Evolutionary conservation across 2,888 invertebrate genomes (phyloP).

Genomic region (Drosophila subsilvestris): DNA sequence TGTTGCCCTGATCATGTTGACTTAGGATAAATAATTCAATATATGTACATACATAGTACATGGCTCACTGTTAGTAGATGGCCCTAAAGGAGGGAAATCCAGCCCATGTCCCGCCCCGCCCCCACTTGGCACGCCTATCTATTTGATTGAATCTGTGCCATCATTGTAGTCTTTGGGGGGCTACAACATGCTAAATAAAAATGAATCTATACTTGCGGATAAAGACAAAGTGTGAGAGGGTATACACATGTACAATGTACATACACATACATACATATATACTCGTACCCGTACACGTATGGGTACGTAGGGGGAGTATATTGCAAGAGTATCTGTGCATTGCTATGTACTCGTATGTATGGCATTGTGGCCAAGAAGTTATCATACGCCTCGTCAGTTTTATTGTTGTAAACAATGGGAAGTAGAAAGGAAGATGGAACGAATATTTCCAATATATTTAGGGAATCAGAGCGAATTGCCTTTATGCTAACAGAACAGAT

Average conservation of each 20-base stretch:
- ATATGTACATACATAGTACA: constrained; percentile 54
- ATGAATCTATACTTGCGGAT: constrained; percentile 10
- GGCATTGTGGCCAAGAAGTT: constrained; percentile 41
- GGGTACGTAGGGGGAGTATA: background rate
- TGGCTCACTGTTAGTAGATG: background rate
- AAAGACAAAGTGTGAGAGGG: constrained; percentile 27
- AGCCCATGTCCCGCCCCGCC: constrained; percentile 4
- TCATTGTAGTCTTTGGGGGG: constrained; percentile 27
- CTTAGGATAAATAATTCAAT: constrained; percentile 79
- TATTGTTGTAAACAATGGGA: constrained; percentile 47
- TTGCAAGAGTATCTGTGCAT: background rate
- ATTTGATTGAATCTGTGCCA: constrained; percentile 70
- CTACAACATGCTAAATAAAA: constrained; percentile 56
- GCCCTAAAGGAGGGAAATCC: constrained; percentile 8
- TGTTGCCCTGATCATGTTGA: constrained; percentile 68
- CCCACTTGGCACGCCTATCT: constrained; percentile 56
- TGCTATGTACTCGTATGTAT: constrained; percentile 1
- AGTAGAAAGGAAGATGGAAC: background rate
- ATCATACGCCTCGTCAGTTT: constrained; percentile 54
- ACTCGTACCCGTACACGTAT: background rate
- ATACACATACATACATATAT: no score
- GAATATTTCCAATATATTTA: background rate
- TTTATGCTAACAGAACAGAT: background rate
- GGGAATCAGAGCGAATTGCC: background rate
- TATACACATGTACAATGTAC: background rate